Evolutionary conservation across 2,113 vertebrate species (phyloP).

Genomic region (Canis aureus): DNA sequence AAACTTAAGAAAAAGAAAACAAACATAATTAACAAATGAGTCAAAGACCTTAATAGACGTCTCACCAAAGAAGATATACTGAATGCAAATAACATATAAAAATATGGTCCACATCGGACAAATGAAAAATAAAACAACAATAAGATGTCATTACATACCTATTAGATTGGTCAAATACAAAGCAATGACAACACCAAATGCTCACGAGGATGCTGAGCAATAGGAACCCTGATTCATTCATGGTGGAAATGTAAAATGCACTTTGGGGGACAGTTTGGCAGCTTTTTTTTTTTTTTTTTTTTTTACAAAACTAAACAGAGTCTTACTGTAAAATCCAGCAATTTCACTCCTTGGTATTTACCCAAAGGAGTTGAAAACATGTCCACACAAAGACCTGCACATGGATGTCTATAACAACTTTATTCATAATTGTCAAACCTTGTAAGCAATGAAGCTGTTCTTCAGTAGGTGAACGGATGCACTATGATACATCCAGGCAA

Average conservation of each 20-base stretch:
- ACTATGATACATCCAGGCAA: background rate
- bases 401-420: background rate
- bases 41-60: background rate
- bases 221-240: background rate
- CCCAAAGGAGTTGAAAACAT: background rate
- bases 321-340: background rate
- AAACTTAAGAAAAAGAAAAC: background rate
- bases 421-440: background rate
- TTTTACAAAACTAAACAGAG: background rate
- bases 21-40: background rate
- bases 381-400: background rate
- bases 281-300: background rate
- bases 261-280: background rate
- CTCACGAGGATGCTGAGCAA: background rate
- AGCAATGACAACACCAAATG: background rate
- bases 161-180: background rate
- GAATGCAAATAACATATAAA: background rate
- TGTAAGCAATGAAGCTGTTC: background rate
- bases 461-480: background rate
- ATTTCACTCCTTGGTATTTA: background rate
- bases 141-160: background rate
- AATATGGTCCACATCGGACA: background rate
- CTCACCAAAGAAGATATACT: background rate
- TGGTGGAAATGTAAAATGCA: background rate
- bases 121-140: background rate